These are phyloP conservation scores for Apocheima hispidaria DNA, from an alignment of 2,888 invertebrate genomes.

Conservation along the genomic window DNA sequence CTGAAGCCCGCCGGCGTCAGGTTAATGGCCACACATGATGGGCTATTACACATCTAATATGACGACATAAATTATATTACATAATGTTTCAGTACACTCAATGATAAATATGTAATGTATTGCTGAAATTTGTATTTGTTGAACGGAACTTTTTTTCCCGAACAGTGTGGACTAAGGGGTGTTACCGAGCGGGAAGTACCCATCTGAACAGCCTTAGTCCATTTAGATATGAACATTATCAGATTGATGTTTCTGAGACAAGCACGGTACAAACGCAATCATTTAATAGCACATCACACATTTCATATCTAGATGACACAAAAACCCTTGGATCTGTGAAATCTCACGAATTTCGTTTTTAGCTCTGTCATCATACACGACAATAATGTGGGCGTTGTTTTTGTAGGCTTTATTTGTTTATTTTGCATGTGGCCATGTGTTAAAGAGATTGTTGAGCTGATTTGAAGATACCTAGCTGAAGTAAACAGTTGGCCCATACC, in stretches of 20 bases:
- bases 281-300: conserved; percentile 5
- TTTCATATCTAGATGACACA: conserved; percentile 33
- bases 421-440: neutral
- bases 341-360: conserved; percentile 34
- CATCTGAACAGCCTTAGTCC: too few relatives aligned
- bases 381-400: conserved; percentile 19
- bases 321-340: conserved; percentile 23
- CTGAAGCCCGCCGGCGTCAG: neutral
- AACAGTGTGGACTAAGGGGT: too few relatives aligned
- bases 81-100: neutral
- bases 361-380: conserved; percentile 19
- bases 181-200: too few relatives aligned
- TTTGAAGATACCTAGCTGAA: conserved; percentile 1
- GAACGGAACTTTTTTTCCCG: too few relatives aligned
- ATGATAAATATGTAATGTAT: neutral
- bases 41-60: too few relatives aligned
- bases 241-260: conserved; percentile 13
- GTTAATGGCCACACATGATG: conserved; percentile 8
- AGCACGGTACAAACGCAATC: conserved; percentile 21
- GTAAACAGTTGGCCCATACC: neutral
- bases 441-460: conserved; percentile 2
- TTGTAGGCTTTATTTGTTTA: neutral
- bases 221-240: too few relatives aligned
- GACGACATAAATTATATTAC: too few relatives aligned
- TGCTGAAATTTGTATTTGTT: neutral